Evolutionary conservation across 2,113 vertebrate genomes (phyloP).

Genomic region (Tetrao urogallus): DNA sequence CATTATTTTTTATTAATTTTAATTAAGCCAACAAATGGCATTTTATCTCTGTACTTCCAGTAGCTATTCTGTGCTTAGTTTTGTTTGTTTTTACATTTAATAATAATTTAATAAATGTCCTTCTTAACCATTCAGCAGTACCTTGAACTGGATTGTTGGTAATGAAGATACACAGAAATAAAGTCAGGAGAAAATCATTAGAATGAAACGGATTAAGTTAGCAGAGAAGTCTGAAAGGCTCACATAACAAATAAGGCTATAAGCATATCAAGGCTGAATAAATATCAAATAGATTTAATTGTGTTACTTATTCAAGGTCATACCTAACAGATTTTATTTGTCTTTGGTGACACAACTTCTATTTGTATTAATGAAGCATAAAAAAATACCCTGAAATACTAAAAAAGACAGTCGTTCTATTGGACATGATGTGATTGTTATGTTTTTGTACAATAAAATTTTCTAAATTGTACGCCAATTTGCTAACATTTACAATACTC

Average conservation of each 20-base stretch:
- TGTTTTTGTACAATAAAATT: neutral
- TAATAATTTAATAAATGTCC: constrained; percentile 2
- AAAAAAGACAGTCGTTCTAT: neutral
- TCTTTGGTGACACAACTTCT: neutral
- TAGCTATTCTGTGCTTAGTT: constrained; percentile 21
- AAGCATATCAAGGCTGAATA: constrained; percentile 22
- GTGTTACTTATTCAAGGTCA: constrained; percentile 34
- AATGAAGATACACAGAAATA: constrained; percentile 69
- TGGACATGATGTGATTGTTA: neutral
- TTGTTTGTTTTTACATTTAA: constrained; percentile 70
- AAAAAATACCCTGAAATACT: neutral
- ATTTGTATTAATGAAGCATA: neutral
- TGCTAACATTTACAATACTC: neutral
- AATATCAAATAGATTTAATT: constrained; percentile 42
- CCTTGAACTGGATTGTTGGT: constrained; percentile 33
- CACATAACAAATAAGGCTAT: constrained; percentile 24
- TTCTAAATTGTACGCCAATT: neutral
- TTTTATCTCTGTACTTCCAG: constrained; percentile 54
- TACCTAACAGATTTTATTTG: neutral
- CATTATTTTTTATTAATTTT: constrained; percentile 73
- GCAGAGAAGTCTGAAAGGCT: neutral
- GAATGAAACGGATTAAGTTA: constrained; percentile 41
- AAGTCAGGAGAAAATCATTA: constrained; percentile 22
- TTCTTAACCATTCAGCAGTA: constrained; percentile 48
- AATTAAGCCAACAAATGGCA: constrained; percentile 61